Base-by-base conservation (phyloP, 2,113 vertebrate genomes). In the Chinchilla lanigera region DNA sequence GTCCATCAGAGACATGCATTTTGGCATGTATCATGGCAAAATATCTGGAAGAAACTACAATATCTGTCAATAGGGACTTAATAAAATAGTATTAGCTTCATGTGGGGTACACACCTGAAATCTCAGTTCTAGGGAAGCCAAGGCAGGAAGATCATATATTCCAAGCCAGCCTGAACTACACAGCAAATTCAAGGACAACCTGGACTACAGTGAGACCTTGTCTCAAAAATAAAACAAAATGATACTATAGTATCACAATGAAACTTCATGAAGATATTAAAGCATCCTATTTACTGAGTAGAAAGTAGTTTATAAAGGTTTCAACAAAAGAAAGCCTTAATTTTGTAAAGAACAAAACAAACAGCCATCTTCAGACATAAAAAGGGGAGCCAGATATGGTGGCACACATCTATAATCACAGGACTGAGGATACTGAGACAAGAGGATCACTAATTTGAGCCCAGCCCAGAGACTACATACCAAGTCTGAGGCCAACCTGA, bases 311-410 rank as follows among this genome's bases (percentile, higher is more conserved):
- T 12, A 44, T 58, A 16, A 65, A 50, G 1, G 17, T 44, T 90
- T 91, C 80, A 69, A 75, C 13, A 95, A 47, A 50, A 93, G 89
- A 50, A 85, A 85, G 35, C 2, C 20, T 63, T 86, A 88, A 61
- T 85, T 83, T 88, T 89, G 5, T 87, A 90, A 90, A 94, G 17
- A 90, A 20, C 28, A 86, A 92, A 95, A 97, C 60, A 19, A 81
- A 56, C 14, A 91, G 58, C 17, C 84, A 96, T 90, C 58, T 89
- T 96, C 28, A 92, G 93, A 95, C 89, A 94, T 89, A 54, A 52
- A 78, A 77, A 78, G 44, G 17, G 47, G 35, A 80, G 50, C 50
- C 33, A 54, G 16, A 44, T 13, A 4, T 77, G 41, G 24, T 47
- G 11, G 73, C 41, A 44, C 41, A 75, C 41, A 75, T 41, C 24